Percentiles rank a stretch among this genome's conserved stretches.
phyloP scores from a whole-genome alignment of 1,140 invertebrate species.

The Homarus americanus region DNA sequence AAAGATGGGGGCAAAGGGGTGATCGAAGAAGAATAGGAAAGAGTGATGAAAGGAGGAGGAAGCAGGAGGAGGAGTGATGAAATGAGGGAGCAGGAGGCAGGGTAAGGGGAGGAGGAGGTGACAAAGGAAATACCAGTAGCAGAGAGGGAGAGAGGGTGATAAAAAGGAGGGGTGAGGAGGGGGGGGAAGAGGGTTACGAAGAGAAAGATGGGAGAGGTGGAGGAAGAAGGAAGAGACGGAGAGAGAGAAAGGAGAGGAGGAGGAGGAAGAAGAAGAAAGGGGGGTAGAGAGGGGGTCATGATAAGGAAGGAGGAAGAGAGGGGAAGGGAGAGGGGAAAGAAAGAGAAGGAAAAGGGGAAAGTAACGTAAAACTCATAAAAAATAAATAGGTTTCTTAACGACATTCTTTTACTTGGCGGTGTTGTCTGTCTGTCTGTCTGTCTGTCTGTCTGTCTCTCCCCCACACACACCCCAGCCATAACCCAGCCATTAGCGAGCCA shows the following conservation, averaged over 20 bases:
- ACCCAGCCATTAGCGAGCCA: too few relatives aligned
- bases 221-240: not conserved
- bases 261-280: not conserved
- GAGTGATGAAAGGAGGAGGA: not conserved
- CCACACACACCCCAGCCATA: too few relatives aligned
- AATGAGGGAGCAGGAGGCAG: not conserved
- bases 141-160: slow-evolving; percentile 34
- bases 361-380: not conserved
- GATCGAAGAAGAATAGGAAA: not conserved
- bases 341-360: slow-evolving; percentile 19
- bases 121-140: not conserved
- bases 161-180: slow-evolving; percentile 1
- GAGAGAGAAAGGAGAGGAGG: not conserved
- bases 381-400: not conserved
- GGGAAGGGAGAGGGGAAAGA: not conserved
- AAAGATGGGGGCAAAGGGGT: not conserved
- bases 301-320: not conserved
- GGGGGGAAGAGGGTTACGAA: not conserved
- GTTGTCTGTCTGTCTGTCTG: too few relatives aligned
- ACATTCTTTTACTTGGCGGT: too few relatives aligned
- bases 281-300: not conserved
- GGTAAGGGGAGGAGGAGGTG: not conserved
- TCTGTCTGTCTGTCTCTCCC: too few relatives aligned
- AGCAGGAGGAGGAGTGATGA: not conserved
- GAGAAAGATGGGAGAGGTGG: not conserved